A percentile compares a stretch with the other conserved stretches of the same genome.
These are phyloP conservation scores for Heliocidaris erythrogramma DNA, from an alignment of 35 echinoderm and acorn worm genomes.

Conservation along the genomic window DNA sequence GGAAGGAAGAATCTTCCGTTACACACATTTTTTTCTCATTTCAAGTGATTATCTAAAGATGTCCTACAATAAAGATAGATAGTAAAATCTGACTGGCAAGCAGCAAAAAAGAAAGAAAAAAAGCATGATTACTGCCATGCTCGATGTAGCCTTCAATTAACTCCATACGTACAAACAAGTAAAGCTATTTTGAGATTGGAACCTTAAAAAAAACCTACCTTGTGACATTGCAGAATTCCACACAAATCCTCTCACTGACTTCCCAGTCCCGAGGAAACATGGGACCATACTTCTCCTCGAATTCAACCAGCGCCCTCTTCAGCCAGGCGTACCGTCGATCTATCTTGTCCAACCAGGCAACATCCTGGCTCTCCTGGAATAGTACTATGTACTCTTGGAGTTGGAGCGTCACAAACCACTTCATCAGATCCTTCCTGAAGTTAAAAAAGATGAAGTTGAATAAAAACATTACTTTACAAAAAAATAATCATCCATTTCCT, in stretches of 20 bases:
- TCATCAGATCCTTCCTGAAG: slow-evolving; percentile 88
- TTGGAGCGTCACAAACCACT: slow-evolving; percentile 96
- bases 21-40: too few relatives aligned
- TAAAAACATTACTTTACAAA: not conserved
- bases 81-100: too few relatives aligned
- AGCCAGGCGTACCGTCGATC: slow-evolving; percentile 97
- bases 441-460: not conserved
- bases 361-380: slow-evolving; percentile 95
- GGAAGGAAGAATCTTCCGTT: too few relatives aligned
- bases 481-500: not conserved
- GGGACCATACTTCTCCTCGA: slow-evolving; percentile 91
- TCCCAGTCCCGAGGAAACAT: slow-evolving; percentile 95
- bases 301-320: slow-evolving; percentile 92
- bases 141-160: too few relatives aligned
- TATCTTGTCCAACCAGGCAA: slow-evolving; percentile 98
- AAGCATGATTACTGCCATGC: too few relatives aligned
- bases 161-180: too few relatives aligned
- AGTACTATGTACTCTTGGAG: slow-evolving; percentile 96
- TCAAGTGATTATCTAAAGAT: too few relatives aligned
- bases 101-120: too few relatives aligned
- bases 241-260: slow-evolving; percentile 94
- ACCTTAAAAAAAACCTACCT: slow-evolving; percentile 55
- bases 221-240: slow-evolving; percentile 98
- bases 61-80: too few relatives aligned
- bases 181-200: not conserved